These are phyloP conservation scores for Hypothenemus hampei DNA, from an alignment of 1,140 invertebrate species.

Conservation along the genomic window DNA sequence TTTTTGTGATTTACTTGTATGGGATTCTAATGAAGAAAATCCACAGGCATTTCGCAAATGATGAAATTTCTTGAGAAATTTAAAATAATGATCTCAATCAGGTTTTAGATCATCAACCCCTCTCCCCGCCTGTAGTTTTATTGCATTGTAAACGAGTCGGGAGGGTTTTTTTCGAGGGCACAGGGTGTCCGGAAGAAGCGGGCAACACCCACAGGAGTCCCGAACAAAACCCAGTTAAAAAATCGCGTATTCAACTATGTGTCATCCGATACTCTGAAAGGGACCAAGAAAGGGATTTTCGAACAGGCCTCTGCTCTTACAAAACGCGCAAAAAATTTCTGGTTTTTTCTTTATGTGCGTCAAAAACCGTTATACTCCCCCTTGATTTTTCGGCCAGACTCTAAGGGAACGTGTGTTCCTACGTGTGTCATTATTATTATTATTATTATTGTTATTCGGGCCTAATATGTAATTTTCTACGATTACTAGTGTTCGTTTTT, in stretches of 20 bases:
- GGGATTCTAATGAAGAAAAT: too few relatives aligned
- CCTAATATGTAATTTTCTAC: conserved; percentile 33
- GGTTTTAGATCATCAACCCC: too few relatives aligned
- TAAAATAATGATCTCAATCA: too few relatives aligned
- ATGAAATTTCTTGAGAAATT: too few relatives aligned
- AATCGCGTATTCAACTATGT: conserved; percentile 36
- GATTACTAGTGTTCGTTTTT: conserved; percentile 38
- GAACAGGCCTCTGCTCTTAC: conserved; percentile 29
- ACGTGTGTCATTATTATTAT: too few relatives aligned
- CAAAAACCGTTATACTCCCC: conserved; percentile 38
- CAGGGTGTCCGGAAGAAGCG: conserved; percentile 37
- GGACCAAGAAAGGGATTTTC: conserved; percentile 30
- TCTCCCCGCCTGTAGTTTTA: too few relatives aligned
- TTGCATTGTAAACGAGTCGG: too few relatives aligned
- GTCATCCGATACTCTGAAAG: conserved; percentile 38
- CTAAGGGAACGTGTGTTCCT: too few relatives aligned
- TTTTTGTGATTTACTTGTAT: too few relatives aligned
- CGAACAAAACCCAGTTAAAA: conserved; percentile 37
- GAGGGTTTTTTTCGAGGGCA: too few relatives aligned
- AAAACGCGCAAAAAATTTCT: conserved; percentile 18
- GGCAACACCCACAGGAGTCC: conserved; percentile 33
- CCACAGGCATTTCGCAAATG: too few relatives aligned
- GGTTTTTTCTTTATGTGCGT: conserved; percentile 36
- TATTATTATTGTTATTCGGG: conserved; percentile 27
- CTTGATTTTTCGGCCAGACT: too few relatives aligned